phyloP scores from a whole-genome alignment of 1,140 invertebrate genomes.

The Penaeus japonicus region DNA sequence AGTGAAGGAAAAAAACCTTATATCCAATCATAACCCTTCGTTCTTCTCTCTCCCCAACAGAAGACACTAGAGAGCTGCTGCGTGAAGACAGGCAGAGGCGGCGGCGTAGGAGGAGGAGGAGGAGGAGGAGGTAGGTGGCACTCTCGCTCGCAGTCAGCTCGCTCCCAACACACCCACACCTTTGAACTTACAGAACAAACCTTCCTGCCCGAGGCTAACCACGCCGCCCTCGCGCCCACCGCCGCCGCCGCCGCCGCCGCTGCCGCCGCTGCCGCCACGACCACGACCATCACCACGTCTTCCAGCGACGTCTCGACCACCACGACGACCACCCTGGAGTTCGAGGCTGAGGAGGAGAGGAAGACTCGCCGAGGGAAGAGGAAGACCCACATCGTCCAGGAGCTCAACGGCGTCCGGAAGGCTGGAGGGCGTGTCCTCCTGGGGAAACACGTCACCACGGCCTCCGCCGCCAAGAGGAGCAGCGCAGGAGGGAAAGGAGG shows the following conservation, averaged over 20 bases:
- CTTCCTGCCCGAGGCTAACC: conserved; percentile 11
- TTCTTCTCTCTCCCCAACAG: conserved; percentile 23
- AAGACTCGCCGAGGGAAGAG: background rate
- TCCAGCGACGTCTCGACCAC: too few relatives aligned
- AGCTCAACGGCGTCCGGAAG: background rate
- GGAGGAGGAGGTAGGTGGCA: conserved; percentile 47
- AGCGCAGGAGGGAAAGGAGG: background rate
- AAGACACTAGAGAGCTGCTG: conserved; percentile 39
- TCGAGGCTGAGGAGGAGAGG: too few relatives aligned
- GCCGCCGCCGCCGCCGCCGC: conserved; percentile 10
- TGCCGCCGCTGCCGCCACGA: background rate
- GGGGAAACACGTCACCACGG: too few relatives aligned
- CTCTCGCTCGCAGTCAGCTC: conserved; percentile 24
- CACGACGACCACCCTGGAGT: too few relatives aligned
- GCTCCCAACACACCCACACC: conserved; percentile 39
- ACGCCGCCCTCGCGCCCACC: background rate
- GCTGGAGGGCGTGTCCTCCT: too few relatives aligned
- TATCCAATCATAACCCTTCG: background rate
- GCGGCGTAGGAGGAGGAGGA: conserved; percentile 3
- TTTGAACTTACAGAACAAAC: conserved; percentile 53
- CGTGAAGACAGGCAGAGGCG: background rate
- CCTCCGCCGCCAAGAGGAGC: background rate
- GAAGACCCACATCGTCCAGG: background rate
- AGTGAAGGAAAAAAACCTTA: background rate
- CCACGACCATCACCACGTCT: too few relatives aligned